Evolutionary conservation across 2,888 invertebrate species (phyloP), one percentile per base, ranked within the genome.

Genomic region (Pandemis cinnamomeana): DNA sequence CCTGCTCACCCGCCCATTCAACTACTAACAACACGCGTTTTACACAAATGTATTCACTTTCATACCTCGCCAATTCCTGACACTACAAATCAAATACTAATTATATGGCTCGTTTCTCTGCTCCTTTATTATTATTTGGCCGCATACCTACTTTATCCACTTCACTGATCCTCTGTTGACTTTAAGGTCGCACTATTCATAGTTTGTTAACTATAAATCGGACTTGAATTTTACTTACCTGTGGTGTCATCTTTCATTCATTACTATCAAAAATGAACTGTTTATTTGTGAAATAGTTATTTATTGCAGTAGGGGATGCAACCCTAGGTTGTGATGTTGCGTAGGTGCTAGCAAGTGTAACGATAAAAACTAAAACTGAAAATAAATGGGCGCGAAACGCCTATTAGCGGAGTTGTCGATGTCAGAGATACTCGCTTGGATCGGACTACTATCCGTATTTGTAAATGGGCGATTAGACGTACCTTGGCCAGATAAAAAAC

Each of bases 351-450:
- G 85, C 82, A 85, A 87, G 83, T 89, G 85, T 85, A 83, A 84
- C 83, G 86, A 88, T 84, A 92, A 91, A 90, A 91, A 90, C 86
- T 87, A 83, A 89, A 89, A 89, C 84, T 89, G 86, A 89, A 89
- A 90, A 90, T 90, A 89, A 90, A 89, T 87, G 80, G 85, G 85
- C 82, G 84, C 84, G 85, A 87, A 88, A 85, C 87, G 87, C 83
- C 84, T 88, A 89, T 90, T 90, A 89, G 86, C 82, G 79, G 76
- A 79, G 84, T 79, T 81, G 83, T 83, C 79, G 82, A 77, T 76
- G 80, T 80, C 83, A 74, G 74, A 71, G 80, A 86, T 86, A 87
- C 84, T 81, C 77, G 86, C 78, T 84, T 78, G 81, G 84, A 86
- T 85, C 84, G 78, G 82, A 83, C 85, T 79, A 81, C 83, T 83